Conservation (phyloP, 2,797 vertebrate genomes). For the Pangasius mekongensis region DNA sequence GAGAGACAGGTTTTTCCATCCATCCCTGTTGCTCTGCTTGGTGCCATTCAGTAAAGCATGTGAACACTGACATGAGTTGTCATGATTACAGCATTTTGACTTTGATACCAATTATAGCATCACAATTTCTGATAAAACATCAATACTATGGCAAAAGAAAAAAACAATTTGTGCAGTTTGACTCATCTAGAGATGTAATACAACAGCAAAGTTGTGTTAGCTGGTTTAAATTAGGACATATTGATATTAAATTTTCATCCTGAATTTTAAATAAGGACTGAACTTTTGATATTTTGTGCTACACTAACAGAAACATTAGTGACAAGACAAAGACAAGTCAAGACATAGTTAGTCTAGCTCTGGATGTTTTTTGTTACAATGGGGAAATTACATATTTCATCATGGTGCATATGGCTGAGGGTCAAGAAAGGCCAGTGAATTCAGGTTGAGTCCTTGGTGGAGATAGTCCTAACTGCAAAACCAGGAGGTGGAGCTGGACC, state of each 20-base stretch:
- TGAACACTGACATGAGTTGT: background rate
- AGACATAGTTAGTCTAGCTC: background rate
- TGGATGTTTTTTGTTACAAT: background rate
- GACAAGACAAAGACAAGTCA: background rate
- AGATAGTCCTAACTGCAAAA: too few relatives aligned
- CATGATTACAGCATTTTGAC: background rate
- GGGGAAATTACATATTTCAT: background rate
- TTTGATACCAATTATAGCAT: background rate
- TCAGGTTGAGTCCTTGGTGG: background rate
- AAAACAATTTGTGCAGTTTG: background rate
- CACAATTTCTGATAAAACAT: background rate
- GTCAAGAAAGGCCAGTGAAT: too few relatives aligned
- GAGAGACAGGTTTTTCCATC: conserved; percentile 20
- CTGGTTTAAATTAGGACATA: background rate
- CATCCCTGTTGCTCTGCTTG: background rate
- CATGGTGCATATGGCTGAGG: background rate
- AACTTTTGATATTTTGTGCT: background rate
- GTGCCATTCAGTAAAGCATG: background rate
- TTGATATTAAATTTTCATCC: background rate
- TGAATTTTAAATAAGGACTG: background rate
- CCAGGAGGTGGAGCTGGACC: background rate
- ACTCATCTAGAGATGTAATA: background rate
- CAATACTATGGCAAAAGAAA: background rate
- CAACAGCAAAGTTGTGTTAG: background rate
- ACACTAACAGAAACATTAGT: background rate